Evolutionary conservation across 2,888 invertebrate species (phyloP), one percentile per base, ranked within the genome.

Genomic region (Chrysolina americana): DNA sequence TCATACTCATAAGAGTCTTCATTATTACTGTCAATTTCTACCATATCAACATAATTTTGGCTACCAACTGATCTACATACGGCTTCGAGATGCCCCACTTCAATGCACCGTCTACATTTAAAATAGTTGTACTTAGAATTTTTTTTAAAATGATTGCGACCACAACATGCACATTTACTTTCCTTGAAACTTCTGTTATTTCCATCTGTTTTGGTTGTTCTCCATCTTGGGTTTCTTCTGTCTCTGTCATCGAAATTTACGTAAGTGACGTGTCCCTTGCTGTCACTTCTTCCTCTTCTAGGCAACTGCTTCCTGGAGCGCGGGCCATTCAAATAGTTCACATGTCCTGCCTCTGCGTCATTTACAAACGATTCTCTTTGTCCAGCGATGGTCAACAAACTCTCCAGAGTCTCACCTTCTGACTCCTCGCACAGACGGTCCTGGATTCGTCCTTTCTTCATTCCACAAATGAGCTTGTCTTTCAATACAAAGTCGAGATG

Each of bases 301-400:
- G 13, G 41, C 41, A n/a, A 41, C 4, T 64, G 53, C 21, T 1
- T 19, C 2, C 44, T 44, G 23, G 19, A 21, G 15, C 21, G 59
- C 59, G 23, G 59, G 59, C 21, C 13, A 23, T 59, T 59, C 59
- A 59, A 59, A 59, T 59, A 59, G 13, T 59, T 17, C 19, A 59
- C 59, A 13, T 44, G 44, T 2, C 1, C 59, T 17, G 15, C 59
- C 23, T 13, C 44, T 44, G 15, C 44, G 13, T 28, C 17, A 23
- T 21, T 59, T 13, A 13, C 13, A 21, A 59, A 1, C 13, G 13
- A 23, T 21, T 59, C 23, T 28, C 59, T n/a, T n/a, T n/a, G n/a
- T 19, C 13, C 59, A 9, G 59, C 59, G 8, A 59, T 19, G 23
- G 13, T 59, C 59, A 59, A 13, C 59, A 59, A 21, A 4, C 21